These are phyloP conservation scores for Phymatocera aterrima DNA, from an alignment of 2,888 invertebrate species.

Conservation along the genomic window DNA sequence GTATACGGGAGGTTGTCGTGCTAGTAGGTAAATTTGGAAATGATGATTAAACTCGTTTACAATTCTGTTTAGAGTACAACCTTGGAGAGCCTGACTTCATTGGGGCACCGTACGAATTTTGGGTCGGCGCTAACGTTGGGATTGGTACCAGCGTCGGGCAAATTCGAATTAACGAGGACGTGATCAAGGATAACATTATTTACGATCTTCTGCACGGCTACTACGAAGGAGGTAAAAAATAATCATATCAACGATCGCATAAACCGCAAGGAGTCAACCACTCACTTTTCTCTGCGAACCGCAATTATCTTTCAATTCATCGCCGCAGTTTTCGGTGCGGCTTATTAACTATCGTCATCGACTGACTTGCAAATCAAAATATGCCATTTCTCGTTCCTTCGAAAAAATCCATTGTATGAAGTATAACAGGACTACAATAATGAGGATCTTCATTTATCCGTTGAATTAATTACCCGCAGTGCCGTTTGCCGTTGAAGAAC, in stretches of 20 bases:
- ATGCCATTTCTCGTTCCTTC: neutral
- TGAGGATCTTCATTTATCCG: constrained; percentile 14
- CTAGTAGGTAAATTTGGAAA: constrained; percentile 16
- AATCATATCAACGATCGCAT: neutral
- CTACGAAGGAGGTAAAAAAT: constrained; percentile 83
- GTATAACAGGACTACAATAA: neutral
- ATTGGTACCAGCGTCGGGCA: constrained; percentile 92
- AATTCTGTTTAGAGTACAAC: constrained; percentile 73
- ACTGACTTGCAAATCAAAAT: too few species aligned
- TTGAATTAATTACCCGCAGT: constrained; percentile 76
- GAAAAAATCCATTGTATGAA: neutral
- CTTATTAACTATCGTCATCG: neutral
- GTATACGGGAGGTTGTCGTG: constrained; percentile 6
- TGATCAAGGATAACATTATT: constrained; percentile 80
- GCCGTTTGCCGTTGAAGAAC: constrained; percentile 94
- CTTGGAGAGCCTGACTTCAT: constrained; percentile 85
- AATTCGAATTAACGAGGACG: constrained; percentile 85
- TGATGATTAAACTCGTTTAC: constrained; percentile 39
- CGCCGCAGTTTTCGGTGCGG: neutral
- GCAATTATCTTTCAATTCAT: neutral
- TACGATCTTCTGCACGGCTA: constrained; percentile 91
- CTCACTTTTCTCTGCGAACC: too few species aligned
- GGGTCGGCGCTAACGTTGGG: constrained; percentile 91
- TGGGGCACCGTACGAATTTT: constrained; percentile 92
- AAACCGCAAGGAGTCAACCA: neutral